Evolutionary conservation across 2,113 vertebrate species (phyloP).

Genomic region (Gulo gulo): DNA sequence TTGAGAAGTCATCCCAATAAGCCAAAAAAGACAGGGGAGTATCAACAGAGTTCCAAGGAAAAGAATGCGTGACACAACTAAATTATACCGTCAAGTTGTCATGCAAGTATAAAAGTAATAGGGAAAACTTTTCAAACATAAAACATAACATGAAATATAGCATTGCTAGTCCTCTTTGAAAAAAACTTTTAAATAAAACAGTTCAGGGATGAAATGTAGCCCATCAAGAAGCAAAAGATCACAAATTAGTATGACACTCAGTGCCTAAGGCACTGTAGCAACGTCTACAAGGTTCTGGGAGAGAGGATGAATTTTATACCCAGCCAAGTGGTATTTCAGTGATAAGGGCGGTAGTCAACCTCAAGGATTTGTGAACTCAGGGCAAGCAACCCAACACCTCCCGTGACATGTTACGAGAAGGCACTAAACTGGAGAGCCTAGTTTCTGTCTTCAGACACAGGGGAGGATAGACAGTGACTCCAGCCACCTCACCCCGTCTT

Average conservation of each 20-base stretch:
- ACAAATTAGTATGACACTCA: neutral
- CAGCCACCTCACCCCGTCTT: neutral
- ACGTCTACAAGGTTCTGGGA: neutral
- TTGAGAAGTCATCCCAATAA: neutral
- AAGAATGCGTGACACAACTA: neutral
- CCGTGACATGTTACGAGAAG: neutral
- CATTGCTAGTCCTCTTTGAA: neutral
- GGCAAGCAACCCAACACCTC: neutral
- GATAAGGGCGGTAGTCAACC: neutral
- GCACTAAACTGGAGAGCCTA: neutral
- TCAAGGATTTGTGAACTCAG: neutral
- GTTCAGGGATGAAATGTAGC: neutral
- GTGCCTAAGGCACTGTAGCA: neutral
- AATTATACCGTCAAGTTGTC: neutral
- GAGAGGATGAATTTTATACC: slow-evolving; percentile 56
- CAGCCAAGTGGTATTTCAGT: slow-evolving; percentile 8
- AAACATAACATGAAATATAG: neutral
- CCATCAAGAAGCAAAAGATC: neutral
- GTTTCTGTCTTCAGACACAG: neutral
- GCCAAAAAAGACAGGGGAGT: neutral
- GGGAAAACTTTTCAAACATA: neutral
- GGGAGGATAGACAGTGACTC: neutral
- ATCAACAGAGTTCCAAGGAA: neutral
- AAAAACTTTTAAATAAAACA: neutral
- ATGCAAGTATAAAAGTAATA: neutral